These are phyloP conservation scores for Zalophus californianus DNA, from an alignment of 2,797 vertebrate species.

Conservation along the genomic window DNA sequence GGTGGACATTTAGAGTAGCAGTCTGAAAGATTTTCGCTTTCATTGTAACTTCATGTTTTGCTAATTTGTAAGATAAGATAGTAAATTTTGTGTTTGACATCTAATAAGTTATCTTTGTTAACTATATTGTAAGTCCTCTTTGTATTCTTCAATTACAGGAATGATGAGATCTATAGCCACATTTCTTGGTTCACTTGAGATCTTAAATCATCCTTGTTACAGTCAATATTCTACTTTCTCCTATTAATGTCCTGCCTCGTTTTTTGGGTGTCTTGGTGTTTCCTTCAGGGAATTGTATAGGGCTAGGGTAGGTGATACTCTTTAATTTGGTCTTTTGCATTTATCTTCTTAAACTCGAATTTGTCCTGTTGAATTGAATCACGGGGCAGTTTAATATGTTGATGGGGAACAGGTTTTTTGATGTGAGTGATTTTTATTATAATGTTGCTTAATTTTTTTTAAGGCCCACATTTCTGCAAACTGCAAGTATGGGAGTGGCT, in stretches of 20 bases:
- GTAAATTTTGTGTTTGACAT: background rate
- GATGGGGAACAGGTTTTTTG: background rate
- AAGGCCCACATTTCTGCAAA: background rate
- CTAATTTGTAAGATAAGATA: background rate
- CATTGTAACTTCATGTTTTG: constrained; percentile 9
- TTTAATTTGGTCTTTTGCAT: background rate
- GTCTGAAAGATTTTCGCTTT: background rate
- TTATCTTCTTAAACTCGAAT: background rate
- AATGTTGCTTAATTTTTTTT: background rate
- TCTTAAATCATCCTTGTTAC: background rate
- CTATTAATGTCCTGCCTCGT: background rate
- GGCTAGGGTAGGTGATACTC: background rate
- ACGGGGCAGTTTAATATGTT: background rate
- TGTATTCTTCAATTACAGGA: background rate
- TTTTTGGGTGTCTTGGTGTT: background rate
- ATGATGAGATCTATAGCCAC: background rate
- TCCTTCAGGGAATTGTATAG: background rate
- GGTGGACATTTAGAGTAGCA: background rate
- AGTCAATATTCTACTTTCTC: background rate
- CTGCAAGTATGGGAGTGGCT: background rate
- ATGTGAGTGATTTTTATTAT: background rate
- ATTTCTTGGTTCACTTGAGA: background rate
- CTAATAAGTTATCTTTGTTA: background rate
- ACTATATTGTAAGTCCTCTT: background rate
- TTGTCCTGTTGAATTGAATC: background rate